Evolutionary conservation across 1,140 invertebrate genomes (phyloP).

Genomic region (Dufourea novaeangliae): DNA sequence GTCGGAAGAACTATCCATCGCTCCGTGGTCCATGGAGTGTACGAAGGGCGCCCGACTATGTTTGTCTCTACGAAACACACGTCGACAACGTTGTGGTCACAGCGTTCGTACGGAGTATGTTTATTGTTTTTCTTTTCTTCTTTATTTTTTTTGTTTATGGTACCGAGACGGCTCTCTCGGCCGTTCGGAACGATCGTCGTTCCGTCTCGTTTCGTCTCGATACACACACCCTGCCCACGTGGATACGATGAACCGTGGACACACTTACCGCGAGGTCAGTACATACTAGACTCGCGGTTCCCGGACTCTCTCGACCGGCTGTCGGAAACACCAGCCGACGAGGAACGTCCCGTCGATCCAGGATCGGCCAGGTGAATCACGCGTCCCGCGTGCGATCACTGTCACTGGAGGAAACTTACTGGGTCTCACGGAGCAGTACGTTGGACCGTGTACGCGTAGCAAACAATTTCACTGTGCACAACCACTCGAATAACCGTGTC

Average conservation of each 20-base stretch:
- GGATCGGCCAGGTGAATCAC: not conserved
- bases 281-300: slow-evolving; percentile 18
- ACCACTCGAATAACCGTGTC: slow-evolving; percentile 56
- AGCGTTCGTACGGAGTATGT: too few relatives aligned
- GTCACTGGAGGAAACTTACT: slow-evolving; percentile 52
- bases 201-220: not conserved
- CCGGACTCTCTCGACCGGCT: slow-evolving; percentile 21
- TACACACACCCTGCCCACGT: slow-evolving; percentile 40
- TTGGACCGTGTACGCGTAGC: slow-evolving; percentile 34
- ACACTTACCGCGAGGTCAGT: slow-evolving; percentile 17
- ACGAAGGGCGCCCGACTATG: slow-evolving; percentile 49
- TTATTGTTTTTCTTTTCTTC: too few relatives aligned
- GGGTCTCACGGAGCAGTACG: slow-evolving; percentile 26
- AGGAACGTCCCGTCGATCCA: slow-evolving; percentile 30
- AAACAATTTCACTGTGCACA: slow-evolving; percentile 63
- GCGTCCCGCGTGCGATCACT: slow-evolving; percentile 53
- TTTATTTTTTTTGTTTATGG: too few relatives aligned
- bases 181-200: not conserved
- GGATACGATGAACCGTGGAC: slow-evolving; percentile 33
- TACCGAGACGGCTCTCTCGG: not conserved
- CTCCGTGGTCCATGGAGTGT: slow-evolving; percentile 77
- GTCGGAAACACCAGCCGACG: slow-evolving; percentile 34
- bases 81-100: slow-evolving; percentile 17
- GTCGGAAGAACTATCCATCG: slow-evolving; percentile 85
- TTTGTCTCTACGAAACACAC: not conserved